A percentile compares a stretch with the other conserved stretches of the same genome.
Conservation (phyloP, 2,888 invertebrate species). For the Drosophila helvetica region DNA sequence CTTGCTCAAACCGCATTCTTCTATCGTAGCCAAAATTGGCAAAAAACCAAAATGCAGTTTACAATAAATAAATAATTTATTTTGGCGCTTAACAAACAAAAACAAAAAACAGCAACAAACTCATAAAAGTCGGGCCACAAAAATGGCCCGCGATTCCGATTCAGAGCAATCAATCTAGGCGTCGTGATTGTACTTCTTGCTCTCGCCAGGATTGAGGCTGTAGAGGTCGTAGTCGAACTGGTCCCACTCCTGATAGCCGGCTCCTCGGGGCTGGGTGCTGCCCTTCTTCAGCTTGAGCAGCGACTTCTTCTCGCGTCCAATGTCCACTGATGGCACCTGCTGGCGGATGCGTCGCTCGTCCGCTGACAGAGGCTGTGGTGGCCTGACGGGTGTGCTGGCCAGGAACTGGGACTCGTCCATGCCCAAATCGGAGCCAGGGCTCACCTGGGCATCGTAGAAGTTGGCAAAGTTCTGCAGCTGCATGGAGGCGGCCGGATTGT, state of each 20-base stretch:
- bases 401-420: conserved; percentile 77
- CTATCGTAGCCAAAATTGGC: conserved; percentile 28
- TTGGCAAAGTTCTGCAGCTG: conserved; percentile 75
- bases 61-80: conserved; percentile 78
- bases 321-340: conserved; percentile 64
- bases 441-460: conserved; percentile 68
- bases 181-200: conserved; percentile 62
- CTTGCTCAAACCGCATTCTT: conserved; percentile 46
- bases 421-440: conserved; percentile 62
- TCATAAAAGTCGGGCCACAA: conserved; percentile 30
- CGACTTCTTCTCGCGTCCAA: conserved; percentile 60
- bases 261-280: conserved; percentile 62
- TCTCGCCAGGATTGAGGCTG: conserved; percentile 72
- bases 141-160: conserved; percentile 2
- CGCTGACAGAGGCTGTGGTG: conserved; percentile 69
- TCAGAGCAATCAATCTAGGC: conserved; percentile 33
- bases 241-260: conserved; percentile 77
- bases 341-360: conserved; percentile 73
- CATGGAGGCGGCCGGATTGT: conserved; percentile 73
- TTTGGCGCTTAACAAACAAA: conserved; percentile 60
- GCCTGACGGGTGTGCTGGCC: conserved; percentile 60
- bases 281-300: conserved; percentile 73
- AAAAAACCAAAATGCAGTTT: conserved; percentile 43
- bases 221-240: conserved; percentile 82
- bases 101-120: conserved; percentile 39